These are phyloP conservation scores for Arvicanthis niloticus DNA, from an alignment of 2,113 vertebrate genomes.

Conservation along the genomic window DNA sequence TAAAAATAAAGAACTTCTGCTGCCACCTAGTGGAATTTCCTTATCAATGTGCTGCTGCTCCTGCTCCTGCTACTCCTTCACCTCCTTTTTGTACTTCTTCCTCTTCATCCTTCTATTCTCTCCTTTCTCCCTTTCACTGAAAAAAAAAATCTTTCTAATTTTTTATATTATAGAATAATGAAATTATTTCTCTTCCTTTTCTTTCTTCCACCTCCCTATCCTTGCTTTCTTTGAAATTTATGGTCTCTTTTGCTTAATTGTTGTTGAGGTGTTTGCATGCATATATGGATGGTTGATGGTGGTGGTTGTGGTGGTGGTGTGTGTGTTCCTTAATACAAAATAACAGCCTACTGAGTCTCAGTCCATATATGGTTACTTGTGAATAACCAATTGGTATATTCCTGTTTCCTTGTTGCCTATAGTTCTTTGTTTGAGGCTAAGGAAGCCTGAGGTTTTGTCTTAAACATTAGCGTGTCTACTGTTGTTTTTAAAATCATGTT, in stretches of 20 bases:
- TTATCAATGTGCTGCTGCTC: not conserved
- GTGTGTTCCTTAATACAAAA: not conserved
- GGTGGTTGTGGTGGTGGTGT: not conserved
- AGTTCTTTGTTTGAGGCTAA: not conserved
- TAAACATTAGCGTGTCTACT: not conserved
- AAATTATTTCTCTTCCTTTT: not conserved
- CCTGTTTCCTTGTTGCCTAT: too few species aligned
- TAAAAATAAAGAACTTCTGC: slow-evolving; percentile 34
- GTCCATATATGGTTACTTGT: not conserved
- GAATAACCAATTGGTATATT: not conserved
- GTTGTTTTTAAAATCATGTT: not conserved
- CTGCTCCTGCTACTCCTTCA: not conserved
- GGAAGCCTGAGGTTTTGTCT: too few species aligned
- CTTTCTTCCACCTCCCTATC: not conserved
- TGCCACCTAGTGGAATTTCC: slow-evolving; percentile 55
- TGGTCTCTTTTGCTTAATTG: not conserved
- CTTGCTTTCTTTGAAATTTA: not conserved
- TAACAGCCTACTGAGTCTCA: not conserved
- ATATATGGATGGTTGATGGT: not conserved
- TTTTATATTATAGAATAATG: not conserved
- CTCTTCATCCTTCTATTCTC: not conserved
- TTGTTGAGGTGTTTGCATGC: not conserved
- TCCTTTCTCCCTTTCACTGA: not conserved
- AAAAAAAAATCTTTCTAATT: not conserved
- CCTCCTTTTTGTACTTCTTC: too few species aligned